Evolutionary conservation across 2,113 vertebrate genomes (phyloP).

Genomic region (Hymenochirus boettgeri): DNA sequence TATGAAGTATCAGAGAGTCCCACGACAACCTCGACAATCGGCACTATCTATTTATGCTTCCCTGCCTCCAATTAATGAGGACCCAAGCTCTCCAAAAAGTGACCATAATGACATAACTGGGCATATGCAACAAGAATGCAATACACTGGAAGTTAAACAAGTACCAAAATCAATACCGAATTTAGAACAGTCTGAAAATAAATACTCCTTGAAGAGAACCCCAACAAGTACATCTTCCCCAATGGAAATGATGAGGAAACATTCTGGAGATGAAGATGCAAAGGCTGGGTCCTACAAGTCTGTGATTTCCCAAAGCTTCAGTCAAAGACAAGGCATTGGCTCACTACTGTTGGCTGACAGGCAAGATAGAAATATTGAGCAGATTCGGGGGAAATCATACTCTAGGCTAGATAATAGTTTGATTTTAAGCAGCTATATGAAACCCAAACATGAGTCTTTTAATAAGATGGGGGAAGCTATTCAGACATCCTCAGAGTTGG

Average conservation of each 20-base stretch:
- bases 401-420: conserved; percentile 82
- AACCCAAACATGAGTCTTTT: conserved; percentile 8
- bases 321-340: conserved; percentile 52
- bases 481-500: neutral
- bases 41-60: conserved; percentile 53
- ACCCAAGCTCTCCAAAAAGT: conserved; percentile 47
- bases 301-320: conserved; percentile 36
- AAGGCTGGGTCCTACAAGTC: conserved; percentile 25
- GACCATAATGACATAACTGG: neutral
- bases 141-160: conserved; percentile 34
- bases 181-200: neutral
- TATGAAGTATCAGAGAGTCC: conserved; percentile 52
- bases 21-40: conserved; percentile 49
- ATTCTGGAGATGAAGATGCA: neutral
- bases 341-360: conserved; percentile 45
- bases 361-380: conserved; percentile 48
- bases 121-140: conserved; percentile 28
- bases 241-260: conserved; percentile 59
- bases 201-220: conserved; percentile 5
- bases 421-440: conserved; percentile 64
- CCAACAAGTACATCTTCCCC: neutral
- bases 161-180: conserved; percentile 41
- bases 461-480: neutral
- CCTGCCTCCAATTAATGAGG: conserved; percentile 75
- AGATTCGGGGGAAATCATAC: conserved; percentile 30